phyloP scores from a whole-genome alignment of 1,140 invertebrate genomes.

The Ceratoteleas bidentatus region DNA sequence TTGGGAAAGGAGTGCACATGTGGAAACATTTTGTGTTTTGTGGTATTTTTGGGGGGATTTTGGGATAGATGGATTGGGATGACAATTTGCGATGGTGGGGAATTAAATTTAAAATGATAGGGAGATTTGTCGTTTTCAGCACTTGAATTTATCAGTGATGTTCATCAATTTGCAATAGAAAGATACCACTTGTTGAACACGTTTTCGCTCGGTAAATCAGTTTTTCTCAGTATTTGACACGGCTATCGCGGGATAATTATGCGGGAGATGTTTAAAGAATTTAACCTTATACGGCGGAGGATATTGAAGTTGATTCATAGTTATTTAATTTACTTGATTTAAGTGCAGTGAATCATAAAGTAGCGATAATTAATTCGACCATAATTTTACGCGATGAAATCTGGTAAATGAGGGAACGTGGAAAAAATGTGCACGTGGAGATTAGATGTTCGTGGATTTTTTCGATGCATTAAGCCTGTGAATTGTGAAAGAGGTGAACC shows the following conservation, averaged over 20 bases:
- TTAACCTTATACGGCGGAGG: slow-evolving; percentile 33
- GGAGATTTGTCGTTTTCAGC: slow-evolving; percentile 6
- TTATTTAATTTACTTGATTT: slow-evolving; percentile 48
- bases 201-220: slow-evolving; percentile 45
- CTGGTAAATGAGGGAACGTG: not conserved
- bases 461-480: slow-evolving; percentile 4
- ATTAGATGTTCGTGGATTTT: slow-evolving; percentile 9
- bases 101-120: no score
- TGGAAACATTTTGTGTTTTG: no score
- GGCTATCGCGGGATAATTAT: slow-evolving; percentile 31
- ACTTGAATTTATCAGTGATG: not conserved
- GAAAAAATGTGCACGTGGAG: slow-evolving; percentile 1
- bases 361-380: slow-evolving; percentile 29
- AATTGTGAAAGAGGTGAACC: no score
- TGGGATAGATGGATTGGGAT: no score
- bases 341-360: slow-evolving; percentile 31
- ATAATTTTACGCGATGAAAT: slow-evolving; percentile 36
- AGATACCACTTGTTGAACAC: slow-evolving; percentile 34
- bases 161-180: slow-evolving; percentile 17
- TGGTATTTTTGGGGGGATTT: no score
- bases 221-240: slow-evolving; percentile 14
- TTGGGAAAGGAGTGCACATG: no score
- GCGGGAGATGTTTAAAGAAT: slow-evolving; percentile 32
- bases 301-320: slow-evolving; percentile 35
- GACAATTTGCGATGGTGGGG: no score